These are phyloP conservation scores for Clunio marinus DNA, from an alignment of 2,888 invertebrate species.

Conservation along the genomic window DNA sequence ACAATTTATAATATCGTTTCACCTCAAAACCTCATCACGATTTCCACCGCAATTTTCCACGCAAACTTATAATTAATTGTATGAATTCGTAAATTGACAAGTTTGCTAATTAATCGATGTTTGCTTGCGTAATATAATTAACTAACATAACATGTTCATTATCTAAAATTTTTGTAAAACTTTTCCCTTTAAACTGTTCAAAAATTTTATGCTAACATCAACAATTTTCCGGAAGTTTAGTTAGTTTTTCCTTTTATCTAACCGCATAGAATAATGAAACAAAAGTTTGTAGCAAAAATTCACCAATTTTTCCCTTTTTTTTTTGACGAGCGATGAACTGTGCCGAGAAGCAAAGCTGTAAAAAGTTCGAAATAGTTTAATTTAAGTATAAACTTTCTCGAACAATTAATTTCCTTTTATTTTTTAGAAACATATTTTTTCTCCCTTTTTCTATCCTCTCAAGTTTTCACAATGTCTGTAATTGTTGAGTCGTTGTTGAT, in stretches of 20 bases:
- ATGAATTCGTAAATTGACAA: background rate
- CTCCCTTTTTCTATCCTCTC: too few relatives aligned
- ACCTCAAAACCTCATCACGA: conserved; percentile 1
- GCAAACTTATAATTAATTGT: background rate
- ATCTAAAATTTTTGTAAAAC: background rate
- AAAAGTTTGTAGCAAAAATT: background rate
- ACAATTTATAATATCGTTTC: too few relatives aligned
- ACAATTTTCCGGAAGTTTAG: background rate
- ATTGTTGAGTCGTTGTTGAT: conserved; percentile 5
- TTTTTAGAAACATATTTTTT: conserved; percentile 17
- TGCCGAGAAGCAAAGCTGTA: too few relatives aligned
- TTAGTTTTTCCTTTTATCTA: background rate
- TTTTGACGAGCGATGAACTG: too few relatives aligned
- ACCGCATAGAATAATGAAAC: background rate
- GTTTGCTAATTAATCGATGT: conserved; percentile 31
- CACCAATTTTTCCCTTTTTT: background rate
- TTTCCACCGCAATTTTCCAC: background rate
- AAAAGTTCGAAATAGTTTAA: conserved; percentile 35
- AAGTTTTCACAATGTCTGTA: too few relatives aligned
- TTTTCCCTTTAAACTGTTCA: background rate
- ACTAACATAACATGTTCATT: background rate
- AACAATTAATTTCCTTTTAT: conserved; percentile 17
- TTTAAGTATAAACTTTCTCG: conserved; percentile 24
- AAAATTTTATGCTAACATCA: conserved; percentile 5
- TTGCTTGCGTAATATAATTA: conserved; percentile 24